Evolutionary conservation across 1,140 invertebrate species (phyloP).

Genomic region (Drosophila hydei): DNA sequence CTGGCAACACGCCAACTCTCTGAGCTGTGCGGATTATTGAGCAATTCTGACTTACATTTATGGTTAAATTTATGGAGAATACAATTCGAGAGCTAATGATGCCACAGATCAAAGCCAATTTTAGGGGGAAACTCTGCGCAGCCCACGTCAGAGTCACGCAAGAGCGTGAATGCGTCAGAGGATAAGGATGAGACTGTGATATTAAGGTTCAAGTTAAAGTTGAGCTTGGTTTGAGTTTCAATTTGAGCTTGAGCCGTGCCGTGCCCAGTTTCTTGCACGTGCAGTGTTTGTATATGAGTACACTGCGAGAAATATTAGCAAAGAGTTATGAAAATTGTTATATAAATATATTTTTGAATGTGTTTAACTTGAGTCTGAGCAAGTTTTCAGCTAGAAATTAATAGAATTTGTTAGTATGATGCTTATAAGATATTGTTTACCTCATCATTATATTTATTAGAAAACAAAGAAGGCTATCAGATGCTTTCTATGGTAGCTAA

Average conservation of each 20-base stretch:
- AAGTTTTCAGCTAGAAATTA: too few species aligned
- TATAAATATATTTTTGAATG: too few species aligned
- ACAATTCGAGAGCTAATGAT: slow-evolving; percentile 74
- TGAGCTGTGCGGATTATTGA: slow-evolving; percentile 55
- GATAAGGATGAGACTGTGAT: neutral
- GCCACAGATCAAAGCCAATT: slow-evolving; percentile 70
- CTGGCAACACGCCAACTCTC: slow-evolving; percentile 56
- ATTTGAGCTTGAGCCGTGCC: slow-evolving; percentile 45
- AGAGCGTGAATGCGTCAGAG: slow-evolving; percentile 34
- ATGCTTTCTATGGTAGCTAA: too few species aligned
- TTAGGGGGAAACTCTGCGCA: slow-evolving; percentile 32
- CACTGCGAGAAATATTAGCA: neutral
- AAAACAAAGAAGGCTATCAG: too few species aligned
- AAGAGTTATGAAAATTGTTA: neutral
- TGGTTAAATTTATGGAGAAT: slow-evolving; percentile 39
- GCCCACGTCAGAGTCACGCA: slow-evolving; percentile 68
- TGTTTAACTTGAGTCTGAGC: too few species aligned
- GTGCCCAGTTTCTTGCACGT: slow-evolving; percentile 27
- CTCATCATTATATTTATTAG: too few species aligned
- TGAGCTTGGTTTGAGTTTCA: slow-evolving; percentile 27
- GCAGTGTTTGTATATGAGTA: neutral
- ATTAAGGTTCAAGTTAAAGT: slow-evolving; percentile 8
- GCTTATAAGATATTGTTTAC: too few species aligned
- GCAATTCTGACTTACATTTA: slow-evolving; percentile 52
- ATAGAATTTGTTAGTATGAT: too few species aligned